Evolutionary conservation across 1,140 invertebrate species (phyloP), one percentile per base, ranked within the genome.

Genomic region (Nymphalis io): DNA sequence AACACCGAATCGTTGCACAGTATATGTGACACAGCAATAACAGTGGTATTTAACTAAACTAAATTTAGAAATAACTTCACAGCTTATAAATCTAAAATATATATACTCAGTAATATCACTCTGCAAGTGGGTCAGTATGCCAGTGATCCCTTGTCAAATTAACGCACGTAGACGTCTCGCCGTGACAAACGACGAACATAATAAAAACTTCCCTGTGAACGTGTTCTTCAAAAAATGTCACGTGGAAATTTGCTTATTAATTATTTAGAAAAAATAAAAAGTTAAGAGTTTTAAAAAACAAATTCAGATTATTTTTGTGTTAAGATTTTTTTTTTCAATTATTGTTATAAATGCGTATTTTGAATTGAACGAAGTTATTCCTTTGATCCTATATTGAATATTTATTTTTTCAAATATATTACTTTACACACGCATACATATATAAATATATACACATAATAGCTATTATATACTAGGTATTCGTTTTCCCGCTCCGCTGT

Each of bases 141-240:
- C 78, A 72, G 38, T 73, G 82, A 84, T 82, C 85, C 85, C 85
- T 80, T 86, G 85, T 88, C 85, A 88, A 88, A 88, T 86, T 88
- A 88, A 85, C 84, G 83, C 79, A 76, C 75, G 70, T 81, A 75
- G 81, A 74, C 85, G 79, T 82, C 81, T 84, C 73, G 21, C 39
- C 39, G 72, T 86, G 85, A 88, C 83, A 86, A 86, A 88, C 81
- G 83, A 84, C 74, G 78, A 65, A 79, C 80, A 78, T 81, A 78
- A 83, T 85, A 85, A 86, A 88, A 87, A 87, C 77, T 64, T 72
- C 33, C 66, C 76, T 70, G 72, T 75, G 75, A 60, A 62, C 42
- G 58, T 66, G 63, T 48, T 67, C 33, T 27, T 18, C 46, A 44
- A 21, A 64, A 59, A 71, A 20, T 39, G 40, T 67, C 67, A 72